phyloP scores from a whole-genome alignment of 2,113 vertebrate species.

The Spermophilus dauricus region DNA sequence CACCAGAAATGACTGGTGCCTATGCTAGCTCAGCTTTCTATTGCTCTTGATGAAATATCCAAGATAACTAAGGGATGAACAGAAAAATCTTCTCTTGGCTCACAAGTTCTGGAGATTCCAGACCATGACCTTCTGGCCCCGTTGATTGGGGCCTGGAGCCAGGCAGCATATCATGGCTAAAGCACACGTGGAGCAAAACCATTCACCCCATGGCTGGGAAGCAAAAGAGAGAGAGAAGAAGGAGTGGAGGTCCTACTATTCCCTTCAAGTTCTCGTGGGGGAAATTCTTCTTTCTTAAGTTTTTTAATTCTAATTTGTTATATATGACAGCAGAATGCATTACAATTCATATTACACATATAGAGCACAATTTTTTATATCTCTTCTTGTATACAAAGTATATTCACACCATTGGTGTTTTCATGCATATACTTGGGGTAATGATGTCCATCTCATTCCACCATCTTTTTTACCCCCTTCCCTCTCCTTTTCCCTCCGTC shows the following conservation, averaged over 20 bases:
- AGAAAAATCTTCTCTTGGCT: background rate
- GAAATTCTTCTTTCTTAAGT: background rate
- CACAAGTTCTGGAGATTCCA: background rate
- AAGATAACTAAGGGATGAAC: background rate
- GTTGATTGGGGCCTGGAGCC: background rate
- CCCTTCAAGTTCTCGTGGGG: background rate
- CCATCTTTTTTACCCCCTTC: no score
- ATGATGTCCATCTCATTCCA: no score
- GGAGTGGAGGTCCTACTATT: no score
- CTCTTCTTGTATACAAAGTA: no score
- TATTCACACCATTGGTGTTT: no score
- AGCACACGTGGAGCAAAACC: background rate
- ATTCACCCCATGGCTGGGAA: background rate
- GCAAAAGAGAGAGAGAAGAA: background rate
- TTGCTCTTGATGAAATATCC: background rate
- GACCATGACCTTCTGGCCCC: background rate
- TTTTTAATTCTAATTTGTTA: no score
- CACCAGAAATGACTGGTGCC: constrained; percentile 92
- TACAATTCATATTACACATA: no score
- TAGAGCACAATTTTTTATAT: no score
- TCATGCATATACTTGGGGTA: no score
- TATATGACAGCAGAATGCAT: no score
- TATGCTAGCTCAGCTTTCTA: constrained; percentile 72
- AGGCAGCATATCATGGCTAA: background rate
- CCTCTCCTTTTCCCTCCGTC: no score